Conservation (phyloP, 2,797 vertebrate genomes). For the Antrozous pallidus region DNA sequence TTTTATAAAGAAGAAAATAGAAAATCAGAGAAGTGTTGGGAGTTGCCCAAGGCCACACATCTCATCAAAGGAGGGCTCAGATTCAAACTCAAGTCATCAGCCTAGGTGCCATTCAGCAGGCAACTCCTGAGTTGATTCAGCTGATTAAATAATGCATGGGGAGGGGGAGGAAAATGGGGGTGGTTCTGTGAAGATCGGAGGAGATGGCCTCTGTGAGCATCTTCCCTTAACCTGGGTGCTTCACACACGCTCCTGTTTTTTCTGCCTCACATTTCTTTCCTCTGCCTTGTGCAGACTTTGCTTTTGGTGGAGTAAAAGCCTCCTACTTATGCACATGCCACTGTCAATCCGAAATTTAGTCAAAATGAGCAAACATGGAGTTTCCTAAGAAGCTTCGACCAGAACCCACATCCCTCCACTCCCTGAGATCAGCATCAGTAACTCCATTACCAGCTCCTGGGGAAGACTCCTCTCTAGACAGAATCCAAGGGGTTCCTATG, state of each 20-base stretch:
- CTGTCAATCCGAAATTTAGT: neutral
- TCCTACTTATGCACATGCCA: neutral
- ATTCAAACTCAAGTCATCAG: neutral
- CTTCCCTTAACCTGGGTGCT: neutral
- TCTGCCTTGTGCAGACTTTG: neutral
- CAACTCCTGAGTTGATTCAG: neutral
- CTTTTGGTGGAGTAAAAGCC: neutral
- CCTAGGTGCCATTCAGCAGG: accelerated
- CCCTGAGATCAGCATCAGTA: neutral
- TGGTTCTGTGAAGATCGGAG: neutral
- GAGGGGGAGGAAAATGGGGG: no score
- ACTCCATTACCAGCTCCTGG: neutral
- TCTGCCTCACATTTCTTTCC: neutral
- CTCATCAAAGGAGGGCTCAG: neutral
- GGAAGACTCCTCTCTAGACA: neutral
- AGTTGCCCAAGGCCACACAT: neutral
- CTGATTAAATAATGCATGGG: accelerated
- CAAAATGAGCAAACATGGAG: neutral
- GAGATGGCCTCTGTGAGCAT: neutral
- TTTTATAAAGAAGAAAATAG: neutral
- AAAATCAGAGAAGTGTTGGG: neutral
- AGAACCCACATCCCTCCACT: neutral
- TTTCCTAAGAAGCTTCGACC: neutral
- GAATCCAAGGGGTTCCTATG: neutral
- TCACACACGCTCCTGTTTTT: neutral